Percentiles rank a stretch among this genome's conserved stretches.
Conservation (phyloP, 2,888 invertebrate genomes). For the Phortica magna region DNA sequence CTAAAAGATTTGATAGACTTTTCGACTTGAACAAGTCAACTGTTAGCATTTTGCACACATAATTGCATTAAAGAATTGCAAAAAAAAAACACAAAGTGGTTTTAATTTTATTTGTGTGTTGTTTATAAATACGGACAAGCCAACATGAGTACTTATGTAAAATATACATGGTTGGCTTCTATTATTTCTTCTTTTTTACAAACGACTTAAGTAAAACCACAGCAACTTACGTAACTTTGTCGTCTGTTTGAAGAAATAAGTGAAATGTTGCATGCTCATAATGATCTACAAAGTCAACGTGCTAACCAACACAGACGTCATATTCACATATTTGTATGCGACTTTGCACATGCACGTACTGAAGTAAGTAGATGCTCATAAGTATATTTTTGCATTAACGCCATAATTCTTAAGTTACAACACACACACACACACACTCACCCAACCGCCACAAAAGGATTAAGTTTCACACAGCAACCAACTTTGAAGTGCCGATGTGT, state of each 20-base stretch:
- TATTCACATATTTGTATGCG: constrained; percentile 27
- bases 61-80: constrained; percentile 11
- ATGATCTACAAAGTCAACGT: constrained; percentile 70
- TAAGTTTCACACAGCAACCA: constrained; percentile 25
- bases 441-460: constrained; percentile 22
- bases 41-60: not conserved
- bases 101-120: not conserved
- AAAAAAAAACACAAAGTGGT: not conserved
- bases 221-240: not conserved
- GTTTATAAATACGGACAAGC: no score
- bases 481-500: constrained; percentile 17
- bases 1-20: no score
- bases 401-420: constrained; percentile 64
- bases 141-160: not conserved
- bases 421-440: not conserved
- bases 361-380: constrained; percentile 43
- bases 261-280: constrained; percentile 51
- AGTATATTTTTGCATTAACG: constrained; percentile 68
- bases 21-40: not conserved
- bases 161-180: not conserved
- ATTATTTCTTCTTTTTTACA: constrained; percentile 13
- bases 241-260: not conserved
- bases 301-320: constrained; percentile 59
- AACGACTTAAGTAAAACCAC: constrained; percentile 26
- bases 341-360: constrained; percentile 8